These are phyloP conservation scores for Anticlea derivata DNA, from an alignment of 2,888 invertebrate species.

Conservation along the genomic window DNA sequence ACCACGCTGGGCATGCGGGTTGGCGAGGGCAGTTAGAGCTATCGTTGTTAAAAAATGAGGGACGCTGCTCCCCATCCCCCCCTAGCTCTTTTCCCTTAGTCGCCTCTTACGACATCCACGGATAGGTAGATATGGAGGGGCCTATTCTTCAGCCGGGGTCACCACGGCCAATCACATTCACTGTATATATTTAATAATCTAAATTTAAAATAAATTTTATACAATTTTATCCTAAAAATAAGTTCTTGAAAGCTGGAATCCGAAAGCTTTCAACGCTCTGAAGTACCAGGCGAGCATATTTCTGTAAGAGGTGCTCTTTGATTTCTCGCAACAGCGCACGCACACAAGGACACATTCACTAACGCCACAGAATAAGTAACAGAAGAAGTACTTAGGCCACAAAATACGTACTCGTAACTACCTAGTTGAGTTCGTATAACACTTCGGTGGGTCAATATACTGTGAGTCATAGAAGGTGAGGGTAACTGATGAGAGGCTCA, in stretches of 20 bases:
- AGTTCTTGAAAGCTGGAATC: slow-evolving; percentile 21
- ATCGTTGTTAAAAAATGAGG: too few relatives aligned
- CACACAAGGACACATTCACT: slow-evolving; percentile 36
- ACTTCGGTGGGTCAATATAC: slow-evolving; percentile 61
- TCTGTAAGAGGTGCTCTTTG: slow-evolving; percentile 33
- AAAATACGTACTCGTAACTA: slow-evolving; percentile 23
- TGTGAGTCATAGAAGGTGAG: slow-evolving; percentile 64
- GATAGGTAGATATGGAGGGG: too few relatives aligned
- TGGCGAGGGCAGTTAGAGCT: too few relatives aligned
- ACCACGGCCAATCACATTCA: too few relatives aligned
- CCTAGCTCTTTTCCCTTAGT: too few relatives aligned
- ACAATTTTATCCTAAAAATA: slow-evolving; percentile 8
- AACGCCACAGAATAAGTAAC: slow-evolving; percentile 32
- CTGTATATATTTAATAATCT: too few relatives aligned
- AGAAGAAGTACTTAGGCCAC: slow-evolving; percentile 37
- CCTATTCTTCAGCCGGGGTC: too few relatives aligned
- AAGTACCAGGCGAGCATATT: slow-evolving; percentile 37
- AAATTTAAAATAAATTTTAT: too few relatives aligned
- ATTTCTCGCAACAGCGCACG: slow-evolving; percentile 34
- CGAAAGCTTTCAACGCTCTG: slow-evolving; percentile 32
- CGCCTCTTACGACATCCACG: too few relatives aligned
- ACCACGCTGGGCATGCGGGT: too few relatives aligned
- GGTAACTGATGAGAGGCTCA: slow-evolving; percentile 40
- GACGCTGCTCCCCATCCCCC: too few relatives aligned
- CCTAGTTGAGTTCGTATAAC: slow-evolving; percentile 32